Evolutionary conservation across 2,888 invertebrate genomes (phyloP), one percentile per base, ranked within the genome.

Genomic region (Ypsolopha sequella): DNA sequence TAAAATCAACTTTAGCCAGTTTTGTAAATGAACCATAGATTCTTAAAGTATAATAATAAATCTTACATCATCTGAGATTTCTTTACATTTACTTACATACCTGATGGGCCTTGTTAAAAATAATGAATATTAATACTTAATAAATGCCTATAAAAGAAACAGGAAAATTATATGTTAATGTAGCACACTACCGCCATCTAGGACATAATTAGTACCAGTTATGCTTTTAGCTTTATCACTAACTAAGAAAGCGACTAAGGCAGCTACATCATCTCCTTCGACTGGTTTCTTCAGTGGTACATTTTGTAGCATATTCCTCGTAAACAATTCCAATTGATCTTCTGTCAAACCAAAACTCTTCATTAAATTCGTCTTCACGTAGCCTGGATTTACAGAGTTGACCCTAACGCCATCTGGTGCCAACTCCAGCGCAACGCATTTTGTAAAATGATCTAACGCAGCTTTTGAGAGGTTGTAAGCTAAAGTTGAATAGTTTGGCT

Each of bases 381-480:
- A 97, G n/a, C 98, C 97, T n/a, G 98, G 98, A 75, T 95, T 96
- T 0, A 97, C 94, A 38, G 93, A 90, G 73, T 98, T 98, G 0
- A 95, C 95, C 53, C 97, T 87, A 0, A 97, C 93, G 59, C 92
- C 90, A 68, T 93, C 93, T 1, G 89, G 64, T 35, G 93, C 95
- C 52, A 95, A 77, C 63, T 95, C 98, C 48, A 99, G 80, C 1
- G 98, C 98, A 10, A 92, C 88, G 70, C 97, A 97, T 69, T 92
- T 90, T 0, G 98, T 99, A 62, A 99, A 92, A 66, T 98, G 97
- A 80, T 99, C 98, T 6, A 98, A 77, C 0, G 97, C 96, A 9
- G 96, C 90, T 80, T 99, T 99, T 1, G 96, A 96, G 80, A 98
- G 90, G 62, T 91, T 92, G 75, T 99, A 99, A 0, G 96, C 92